These are phyloP conservation scores for Mizuhopecten yessoensis DNA, from an alignment of 1,140 invertebrate species.

Conservation along the genomic window DNA sequence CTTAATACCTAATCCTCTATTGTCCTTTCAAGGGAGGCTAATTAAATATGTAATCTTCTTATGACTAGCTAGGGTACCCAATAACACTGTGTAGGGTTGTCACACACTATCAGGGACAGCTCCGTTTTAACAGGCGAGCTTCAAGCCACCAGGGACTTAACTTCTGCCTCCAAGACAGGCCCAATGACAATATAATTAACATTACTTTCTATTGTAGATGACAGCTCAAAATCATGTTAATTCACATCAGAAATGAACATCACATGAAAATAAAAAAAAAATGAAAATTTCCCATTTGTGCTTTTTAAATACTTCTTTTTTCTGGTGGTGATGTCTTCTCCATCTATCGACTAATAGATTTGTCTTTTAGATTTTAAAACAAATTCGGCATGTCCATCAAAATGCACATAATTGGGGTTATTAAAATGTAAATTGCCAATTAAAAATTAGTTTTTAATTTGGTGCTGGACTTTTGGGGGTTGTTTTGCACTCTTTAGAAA, in stretches of 20 bases:
- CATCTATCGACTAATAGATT: not conserved
- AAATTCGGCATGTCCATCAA: not conserved
- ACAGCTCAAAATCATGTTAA: conserved; percentile 1
- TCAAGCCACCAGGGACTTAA: not conserved
- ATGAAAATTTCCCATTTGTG: not conserved
- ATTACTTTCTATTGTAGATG: not conserved
- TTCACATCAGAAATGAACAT: not conserved
- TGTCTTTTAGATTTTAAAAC: not conserved
- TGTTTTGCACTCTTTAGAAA: not conserved
- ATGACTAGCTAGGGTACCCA: not conserved
- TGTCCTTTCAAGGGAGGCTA: conserved; percentile 21
- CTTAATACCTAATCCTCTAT: conserved; percentile 16
- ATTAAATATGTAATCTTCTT: conserved; percentile 40
- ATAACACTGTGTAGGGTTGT: not conserved
- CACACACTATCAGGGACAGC: not conserved
- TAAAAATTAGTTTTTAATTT: not conserved
- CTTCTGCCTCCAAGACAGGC: not conserved
- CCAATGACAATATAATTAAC: not conserved
- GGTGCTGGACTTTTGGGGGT: not conserved
- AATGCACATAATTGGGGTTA: conserved; percentile 6
- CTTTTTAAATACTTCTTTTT: not conserved
- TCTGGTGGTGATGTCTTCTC: not conserved
- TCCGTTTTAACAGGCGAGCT: not conserved
- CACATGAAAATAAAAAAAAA: not conserved
- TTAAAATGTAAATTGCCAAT: conserved; percentile 34